These are phyloP conservation scores for Erythrocercus mccallii DNA, from an alignment of 2,113 vertebrate species.

Conservation along the genomic window DNA sequence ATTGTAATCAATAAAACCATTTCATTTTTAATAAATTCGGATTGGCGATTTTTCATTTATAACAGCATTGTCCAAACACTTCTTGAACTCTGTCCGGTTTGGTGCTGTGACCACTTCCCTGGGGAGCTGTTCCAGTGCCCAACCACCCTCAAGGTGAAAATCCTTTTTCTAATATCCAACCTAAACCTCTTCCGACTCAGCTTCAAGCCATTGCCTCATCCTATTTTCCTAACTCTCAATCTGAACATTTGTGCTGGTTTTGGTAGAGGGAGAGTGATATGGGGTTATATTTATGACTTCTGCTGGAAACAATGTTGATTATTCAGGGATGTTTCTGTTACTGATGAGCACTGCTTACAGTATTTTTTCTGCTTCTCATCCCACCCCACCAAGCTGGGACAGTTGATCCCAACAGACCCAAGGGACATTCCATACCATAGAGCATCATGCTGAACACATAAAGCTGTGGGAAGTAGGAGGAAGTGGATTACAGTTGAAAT, in stretches of 20 bases:
- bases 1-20: no score
- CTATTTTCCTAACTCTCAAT: neutral
- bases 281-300: neutral
- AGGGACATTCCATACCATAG: neutral
- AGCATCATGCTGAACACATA: neutral
- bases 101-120: neutral
- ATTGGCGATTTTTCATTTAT: no score
- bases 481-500: neutral
- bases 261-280: neutral
- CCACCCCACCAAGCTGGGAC: neutral
- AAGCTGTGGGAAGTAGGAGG: neutral
- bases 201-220: neutral
- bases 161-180: neutral
- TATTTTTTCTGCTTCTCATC: neutral
- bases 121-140: neutral
- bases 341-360: neutral
- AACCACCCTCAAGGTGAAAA: accelerated
- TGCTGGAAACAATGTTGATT: neutral
- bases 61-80: neutral
- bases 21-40: no score
- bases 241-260: neutral
- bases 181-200: neutral
- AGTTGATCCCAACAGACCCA: neutral
- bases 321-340: neutral
- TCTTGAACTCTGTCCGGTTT: neutral